Percentiles rank a stretch among this genome's conserved stretches.
These are phyloP conservation scores for Pycnonotus jocosus DNA, from an alignment of 2,113 vertebrate genomes.

Conservation along the genomic window DNA sequence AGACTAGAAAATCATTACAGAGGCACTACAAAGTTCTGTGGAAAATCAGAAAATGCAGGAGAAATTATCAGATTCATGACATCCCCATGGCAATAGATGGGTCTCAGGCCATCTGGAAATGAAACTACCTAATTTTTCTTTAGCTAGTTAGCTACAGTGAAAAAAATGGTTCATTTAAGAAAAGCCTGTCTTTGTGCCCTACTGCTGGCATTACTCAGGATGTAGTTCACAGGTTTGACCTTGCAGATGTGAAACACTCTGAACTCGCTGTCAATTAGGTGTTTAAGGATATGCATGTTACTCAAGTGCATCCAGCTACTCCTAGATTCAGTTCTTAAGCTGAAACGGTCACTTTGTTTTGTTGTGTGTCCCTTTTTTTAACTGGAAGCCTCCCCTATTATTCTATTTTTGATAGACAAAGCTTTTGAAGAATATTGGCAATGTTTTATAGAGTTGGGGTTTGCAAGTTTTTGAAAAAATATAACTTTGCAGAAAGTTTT, in stretches of 20 bases:
- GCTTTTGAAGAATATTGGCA: background rate
- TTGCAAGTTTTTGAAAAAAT: background rate
- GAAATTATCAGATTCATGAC: background rate
- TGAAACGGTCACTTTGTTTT: background rate
- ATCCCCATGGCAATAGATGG: background rate
- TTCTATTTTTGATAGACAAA: background rate
- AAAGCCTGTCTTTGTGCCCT: background rate
- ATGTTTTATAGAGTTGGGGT: background rate
- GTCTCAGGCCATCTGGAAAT: background rate
- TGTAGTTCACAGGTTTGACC: background rate
- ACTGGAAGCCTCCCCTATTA: background rate
- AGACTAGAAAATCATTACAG: background rate
- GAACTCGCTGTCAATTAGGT: background rate
- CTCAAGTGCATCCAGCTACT: background rate
- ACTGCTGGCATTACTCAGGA: background rate
- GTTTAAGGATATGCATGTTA: background rate
- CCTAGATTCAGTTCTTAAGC: background rate
- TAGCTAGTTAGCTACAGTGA: background rate
- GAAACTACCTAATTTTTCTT: background rate
- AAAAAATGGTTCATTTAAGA: background rate
- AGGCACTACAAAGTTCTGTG: background rate
- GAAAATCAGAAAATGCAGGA: background rate
- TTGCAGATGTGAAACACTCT: background rate
- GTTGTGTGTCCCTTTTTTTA: background rate
- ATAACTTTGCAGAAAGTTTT: background rate